A percentile compares a stretch with the other conserved stretches of the same genome.
Evolutionary conservation across 2,888 invertebrate species (phyloP).

Genomic region (Saturnia japonica): DNA sequence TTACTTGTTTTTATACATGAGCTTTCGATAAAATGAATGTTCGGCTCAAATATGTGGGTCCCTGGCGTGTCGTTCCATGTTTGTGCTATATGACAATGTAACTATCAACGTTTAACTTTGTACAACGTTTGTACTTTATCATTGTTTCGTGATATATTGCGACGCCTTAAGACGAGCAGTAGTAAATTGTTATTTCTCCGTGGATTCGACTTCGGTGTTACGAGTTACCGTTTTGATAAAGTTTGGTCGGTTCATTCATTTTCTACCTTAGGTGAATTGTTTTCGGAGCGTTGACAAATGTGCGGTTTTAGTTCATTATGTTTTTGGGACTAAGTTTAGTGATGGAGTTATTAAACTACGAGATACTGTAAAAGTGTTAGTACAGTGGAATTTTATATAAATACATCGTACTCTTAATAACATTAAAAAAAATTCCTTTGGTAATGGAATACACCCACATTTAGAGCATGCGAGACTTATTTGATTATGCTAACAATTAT

Average conservation of each 20-base stretch:
- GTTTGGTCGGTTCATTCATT: conserved; percentile 3
- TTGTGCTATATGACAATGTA: conserved; percentile 28
- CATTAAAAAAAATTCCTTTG: too few relatives aligned
- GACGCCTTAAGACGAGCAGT: not conserved
- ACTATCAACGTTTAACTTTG: conserved; percentile 41
- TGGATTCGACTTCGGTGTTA: not conserved
- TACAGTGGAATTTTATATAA: too few relatives aligned
- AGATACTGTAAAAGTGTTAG: too few relatives aligned
- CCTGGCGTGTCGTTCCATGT: conserved; percentile 42
- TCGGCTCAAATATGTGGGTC: conserved; percentile 41
- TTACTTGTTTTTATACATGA: conserved; percentile 45
- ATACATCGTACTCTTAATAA: too few relatives aligned
- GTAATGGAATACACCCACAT: too few relatives aligned
- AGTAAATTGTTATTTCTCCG: not conserved
- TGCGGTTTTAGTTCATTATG: not conserved
- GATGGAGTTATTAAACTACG: not conserved
- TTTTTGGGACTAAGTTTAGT: not conserved
- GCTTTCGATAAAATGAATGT: conserved; percentile 38
- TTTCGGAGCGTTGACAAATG: not conserved
- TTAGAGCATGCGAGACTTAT: too few relatives aligned
- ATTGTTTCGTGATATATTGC: conserved; percentile 6
- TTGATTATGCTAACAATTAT: too few relatives aligned
- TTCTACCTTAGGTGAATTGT: not conserved
- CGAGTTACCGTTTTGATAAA: conserved; percentile 5
- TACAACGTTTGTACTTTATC: conserved; percentile 28